A percentile compares a stretch with the other conserved stretches of the same genome.
Conservation (phyloP, 2,797 vertebrate genomes). For the Gymnodraco acuticeps region DNA sequence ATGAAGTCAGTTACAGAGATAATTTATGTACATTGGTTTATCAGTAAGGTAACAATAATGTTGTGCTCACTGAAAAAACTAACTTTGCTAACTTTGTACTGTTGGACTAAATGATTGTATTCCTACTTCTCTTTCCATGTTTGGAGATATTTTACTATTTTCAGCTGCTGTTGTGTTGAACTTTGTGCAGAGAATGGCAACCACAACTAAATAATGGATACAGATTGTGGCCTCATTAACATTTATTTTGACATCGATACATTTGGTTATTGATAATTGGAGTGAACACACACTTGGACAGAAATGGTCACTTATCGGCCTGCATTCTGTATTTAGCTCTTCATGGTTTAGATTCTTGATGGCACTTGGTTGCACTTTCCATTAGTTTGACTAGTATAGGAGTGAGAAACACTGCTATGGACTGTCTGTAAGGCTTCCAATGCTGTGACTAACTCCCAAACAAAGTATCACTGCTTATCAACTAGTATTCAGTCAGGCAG, state of each 20-base stretch:
- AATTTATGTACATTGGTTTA: no score
- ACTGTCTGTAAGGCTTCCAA: background rate
- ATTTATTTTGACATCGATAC: background rate
- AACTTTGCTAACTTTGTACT: background rate
- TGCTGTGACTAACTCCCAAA: background rate
- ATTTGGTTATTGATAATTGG: background rate
- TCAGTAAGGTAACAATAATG: background rate
- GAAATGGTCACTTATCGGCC: background rate
- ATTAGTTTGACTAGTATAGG: background rate
- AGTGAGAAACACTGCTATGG: background rate
- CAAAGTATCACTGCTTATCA: background rate
- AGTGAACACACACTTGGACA: background rate
- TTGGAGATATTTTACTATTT: background rate
- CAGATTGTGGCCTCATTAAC: background rate
- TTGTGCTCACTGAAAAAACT: background rate
- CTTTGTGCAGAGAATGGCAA: background rate
- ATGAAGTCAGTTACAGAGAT: background rate
- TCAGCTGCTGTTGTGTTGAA: constrained; percentile 9
- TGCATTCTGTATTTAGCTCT: background rate
- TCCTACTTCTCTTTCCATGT: background rate
- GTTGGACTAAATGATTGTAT: background rate
- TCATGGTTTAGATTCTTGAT: background rate
- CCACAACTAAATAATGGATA: background rate
- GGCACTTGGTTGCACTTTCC: background rate
- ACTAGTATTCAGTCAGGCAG: background rate